Conservation (phyloP, 2,797 vertebrate genomes). For the Poecilia gillii region DNA sequence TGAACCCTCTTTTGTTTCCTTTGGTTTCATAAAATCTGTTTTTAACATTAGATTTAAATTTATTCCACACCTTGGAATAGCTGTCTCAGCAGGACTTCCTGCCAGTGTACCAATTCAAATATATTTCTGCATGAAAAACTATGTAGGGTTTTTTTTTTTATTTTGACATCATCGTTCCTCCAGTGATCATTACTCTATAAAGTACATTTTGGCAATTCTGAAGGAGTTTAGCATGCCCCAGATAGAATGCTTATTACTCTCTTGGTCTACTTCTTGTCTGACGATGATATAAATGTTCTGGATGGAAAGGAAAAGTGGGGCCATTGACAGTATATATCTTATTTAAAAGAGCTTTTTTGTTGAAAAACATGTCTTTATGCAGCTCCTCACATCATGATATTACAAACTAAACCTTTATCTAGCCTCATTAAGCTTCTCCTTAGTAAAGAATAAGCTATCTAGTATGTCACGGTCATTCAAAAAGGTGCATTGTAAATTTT, state of each 20-base stretch:
- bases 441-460: neutral
- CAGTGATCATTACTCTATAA: conserved; percentile 27
- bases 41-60: conserved; percentile 56
- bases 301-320: conserved; percentile 4
- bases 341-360: conserved; percentile 5
- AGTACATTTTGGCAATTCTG: conserved; percentile 29
- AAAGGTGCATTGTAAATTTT: neutral
- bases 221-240: conserved; percentile 42
- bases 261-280: conserved; percentile 16
- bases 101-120: conserved; percentile 50
- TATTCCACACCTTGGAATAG: conserved; percentile 49
- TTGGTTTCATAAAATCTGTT: conserved; percentile 51
- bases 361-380: conserved; percentile 15
- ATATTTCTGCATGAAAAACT: conserved; percentile 48
- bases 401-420: neutral
- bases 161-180: conserved; percentile 44
- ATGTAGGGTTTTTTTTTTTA: conserved; percentile 17
- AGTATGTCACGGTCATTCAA: neutral
- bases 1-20: conserved; percentile 39
- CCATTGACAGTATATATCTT: conserved; percentile 17
- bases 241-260: conserved; percentile 21
- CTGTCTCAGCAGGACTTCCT: conserved; percentile 50
- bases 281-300: conserved; percentile 18
- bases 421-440: neutral
- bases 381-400: neutral